Evolutionary conservation across 37 sponge, comb jelly and placozoan species (phyloP).

Genomic region (Bolinopsis microptera): DNA sequence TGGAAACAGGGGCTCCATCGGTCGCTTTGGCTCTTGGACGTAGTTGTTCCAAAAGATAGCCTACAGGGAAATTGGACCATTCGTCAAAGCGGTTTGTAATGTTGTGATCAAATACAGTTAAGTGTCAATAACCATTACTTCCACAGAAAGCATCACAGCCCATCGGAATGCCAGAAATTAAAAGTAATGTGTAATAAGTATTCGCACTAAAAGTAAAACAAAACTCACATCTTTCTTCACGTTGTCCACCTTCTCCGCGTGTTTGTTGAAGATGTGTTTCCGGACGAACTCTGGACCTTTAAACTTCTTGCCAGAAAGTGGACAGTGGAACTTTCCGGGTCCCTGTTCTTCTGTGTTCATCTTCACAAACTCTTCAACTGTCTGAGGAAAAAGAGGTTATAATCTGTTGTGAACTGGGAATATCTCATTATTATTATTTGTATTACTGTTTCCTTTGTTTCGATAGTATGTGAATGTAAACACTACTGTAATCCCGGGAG

Average conservation of each 20-base stretch:
- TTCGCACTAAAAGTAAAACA: too few relatives aligned
- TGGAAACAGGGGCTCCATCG: conserved; percentile 69
- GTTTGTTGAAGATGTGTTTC: conserved; percentile 98
- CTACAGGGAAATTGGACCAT: conserved; percentile 70
- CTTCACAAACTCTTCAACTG: conserved; percentile 84
- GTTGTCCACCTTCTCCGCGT: conserved; percentile 83
- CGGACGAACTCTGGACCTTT: conserved; percentile 93
- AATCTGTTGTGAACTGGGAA: not conserved
- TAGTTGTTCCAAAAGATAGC: conserved; percentile 85
- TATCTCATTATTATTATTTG: not conserved
- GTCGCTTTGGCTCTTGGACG: conserved; percentile 81
- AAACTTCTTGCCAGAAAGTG: conserved; percentile 98
- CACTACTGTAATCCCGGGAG: too few relatives aligned
- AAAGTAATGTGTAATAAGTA: too few relatives aligned
- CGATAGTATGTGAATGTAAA: too few relatives aligned
- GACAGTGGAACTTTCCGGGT: conserved; percentile 92
- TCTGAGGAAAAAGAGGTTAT: not conserved
- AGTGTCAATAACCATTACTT: too few relatives aligned
- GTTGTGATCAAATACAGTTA: too few relatives aligned
- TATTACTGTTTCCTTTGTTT: not conserved
- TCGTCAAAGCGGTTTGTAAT: too few relatives aligned
- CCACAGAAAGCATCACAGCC: too few relatives aligned
- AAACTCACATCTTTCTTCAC: conserved; percentile 84
- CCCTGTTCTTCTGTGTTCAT: conserved; percentile 84
- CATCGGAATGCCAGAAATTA: too few relatives aligned